These are phyloP conservation scores for Chelonus insularis DNA, from an alignment of 1,140 invertebrate genomes.

Conservation along the genomic window DNA sequence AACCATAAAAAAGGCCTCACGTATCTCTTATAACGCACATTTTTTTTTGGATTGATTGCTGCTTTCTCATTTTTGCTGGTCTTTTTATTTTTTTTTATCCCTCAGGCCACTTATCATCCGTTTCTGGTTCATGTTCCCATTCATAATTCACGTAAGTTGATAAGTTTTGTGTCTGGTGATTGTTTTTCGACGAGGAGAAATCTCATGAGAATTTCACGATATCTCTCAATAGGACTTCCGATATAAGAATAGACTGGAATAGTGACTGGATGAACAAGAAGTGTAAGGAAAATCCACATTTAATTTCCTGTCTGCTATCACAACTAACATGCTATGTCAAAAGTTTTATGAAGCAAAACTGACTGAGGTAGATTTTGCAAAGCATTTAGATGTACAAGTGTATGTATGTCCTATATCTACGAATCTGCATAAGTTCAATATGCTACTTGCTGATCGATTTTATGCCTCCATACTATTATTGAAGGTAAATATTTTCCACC, in stretches of 20 bases:
- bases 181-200: neutral
- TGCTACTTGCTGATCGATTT: neutral
- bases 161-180: neutral
- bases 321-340: neutral
- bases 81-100: too few species aligned
- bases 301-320: neutral
- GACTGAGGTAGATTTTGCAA: too few species aligned
- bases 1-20: slow-evolving; percentile 6
- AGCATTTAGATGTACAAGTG: neutral
- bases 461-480: neutral
- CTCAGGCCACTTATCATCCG: neutral
- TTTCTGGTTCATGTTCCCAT: neutral
- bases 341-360: too few species aligned
- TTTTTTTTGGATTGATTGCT: neutral
- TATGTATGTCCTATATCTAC: neutral
- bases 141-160: slow-evolving; percentile 1
- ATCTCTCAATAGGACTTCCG: neutral
- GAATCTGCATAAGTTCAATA: neutral
- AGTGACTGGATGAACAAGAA: neutral
- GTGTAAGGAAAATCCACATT: neutral
- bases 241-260: neutral
- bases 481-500: neutral
- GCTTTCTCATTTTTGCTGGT: too few species aligned
- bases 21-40: neutral
- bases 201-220: neutral